Evolutionary conservation across 2,888 invertebrate species (phyloP).

Genomic region (Nasonovia ribisnigri): DNA sequence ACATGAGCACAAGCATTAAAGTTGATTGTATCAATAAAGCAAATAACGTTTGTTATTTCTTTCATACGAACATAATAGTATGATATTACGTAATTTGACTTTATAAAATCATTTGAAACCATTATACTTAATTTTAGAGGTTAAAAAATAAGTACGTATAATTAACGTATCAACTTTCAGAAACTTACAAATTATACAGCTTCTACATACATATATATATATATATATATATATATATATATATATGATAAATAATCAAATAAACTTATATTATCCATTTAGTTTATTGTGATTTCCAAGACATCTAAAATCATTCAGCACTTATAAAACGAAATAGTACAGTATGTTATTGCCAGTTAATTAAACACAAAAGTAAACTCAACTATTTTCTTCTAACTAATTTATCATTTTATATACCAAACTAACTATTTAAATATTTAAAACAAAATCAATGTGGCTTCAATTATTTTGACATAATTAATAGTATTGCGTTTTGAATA

Average conservation of each 20-base stretch:
- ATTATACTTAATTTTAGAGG: background rate
- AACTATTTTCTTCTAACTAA: background rate
- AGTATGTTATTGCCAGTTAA: background rate
- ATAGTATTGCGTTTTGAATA: background rate
- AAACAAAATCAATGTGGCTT: background rate
- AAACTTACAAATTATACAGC: background rate
- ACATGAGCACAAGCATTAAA: background rate
- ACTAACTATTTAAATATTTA: background rate
- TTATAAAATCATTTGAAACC: background rate
- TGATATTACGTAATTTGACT: background rate
- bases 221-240: too few species aligned
- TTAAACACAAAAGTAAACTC: background rate
- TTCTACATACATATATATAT: too few species aligned
- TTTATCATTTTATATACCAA: background rate
- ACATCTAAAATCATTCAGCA: background rate
- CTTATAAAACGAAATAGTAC: background rate
- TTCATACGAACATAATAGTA: background rate
- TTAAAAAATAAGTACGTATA: background rate
- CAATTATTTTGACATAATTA: background rate
- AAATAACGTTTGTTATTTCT: background rate
- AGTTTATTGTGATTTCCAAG: background rate
- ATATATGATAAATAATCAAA: background rate
- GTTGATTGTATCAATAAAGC: background rate
- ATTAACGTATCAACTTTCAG: background rate
- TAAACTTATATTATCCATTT: background rate